Evolutionary conservation across 2,113 vertebrate genomes (phyloP).

Genomic region (rat (Rattus norvegicus)): DNA sequence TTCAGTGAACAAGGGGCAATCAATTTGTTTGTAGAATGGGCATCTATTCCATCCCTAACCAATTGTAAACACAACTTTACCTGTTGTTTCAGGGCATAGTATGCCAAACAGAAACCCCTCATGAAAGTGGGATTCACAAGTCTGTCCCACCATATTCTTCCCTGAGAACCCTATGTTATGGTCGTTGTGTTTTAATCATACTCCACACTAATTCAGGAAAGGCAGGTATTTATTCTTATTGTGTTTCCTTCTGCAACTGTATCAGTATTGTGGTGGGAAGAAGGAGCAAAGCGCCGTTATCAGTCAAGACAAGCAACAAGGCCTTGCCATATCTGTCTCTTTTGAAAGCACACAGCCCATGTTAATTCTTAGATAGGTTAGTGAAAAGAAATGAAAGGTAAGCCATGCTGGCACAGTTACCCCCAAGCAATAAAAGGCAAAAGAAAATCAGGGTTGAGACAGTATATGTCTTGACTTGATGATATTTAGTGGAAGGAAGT

Average conservation of each 20-base stretch:
- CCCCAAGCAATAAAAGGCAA: background rate
- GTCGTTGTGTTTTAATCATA: constrained; percentile 3
- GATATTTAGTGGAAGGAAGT: background rate
- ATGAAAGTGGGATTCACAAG: background rate
- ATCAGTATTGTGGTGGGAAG: background rate
- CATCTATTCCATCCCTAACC: background rate
- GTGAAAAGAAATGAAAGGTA: background rate
- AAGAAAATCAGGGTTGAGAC: background rate
- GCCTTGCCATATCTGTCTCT: background rate
- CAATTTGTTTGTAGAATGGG: background rate
- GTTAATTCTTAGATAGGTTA: background rate
- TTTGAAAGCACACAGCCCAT: background rate
- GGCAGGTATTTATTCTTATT: constrained; percentile 11
- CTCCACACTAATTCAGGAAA: constrained; percentile 7
- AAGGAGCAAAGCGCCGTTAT: background rate
- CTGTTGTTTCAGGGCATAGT: background rate
- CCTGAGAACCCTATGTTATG: background rate
- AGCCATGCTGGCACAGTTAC: background rate
- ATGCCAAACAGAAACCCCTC: background rate
- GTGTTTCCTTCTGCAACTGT: background rate
- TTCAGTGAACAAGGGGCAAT: background rate
- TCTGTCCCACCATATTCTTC: background rate
- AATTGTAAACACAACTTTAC: background rate
- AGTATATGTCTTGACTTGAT: background rate
- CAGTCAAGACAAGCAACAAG: background rate